Evolutionary conservation across 1,140 invertebrate species (phyloP), one percentile per base, ranked within the genome.

Genomic region (Caerostris darwini): DNA sequence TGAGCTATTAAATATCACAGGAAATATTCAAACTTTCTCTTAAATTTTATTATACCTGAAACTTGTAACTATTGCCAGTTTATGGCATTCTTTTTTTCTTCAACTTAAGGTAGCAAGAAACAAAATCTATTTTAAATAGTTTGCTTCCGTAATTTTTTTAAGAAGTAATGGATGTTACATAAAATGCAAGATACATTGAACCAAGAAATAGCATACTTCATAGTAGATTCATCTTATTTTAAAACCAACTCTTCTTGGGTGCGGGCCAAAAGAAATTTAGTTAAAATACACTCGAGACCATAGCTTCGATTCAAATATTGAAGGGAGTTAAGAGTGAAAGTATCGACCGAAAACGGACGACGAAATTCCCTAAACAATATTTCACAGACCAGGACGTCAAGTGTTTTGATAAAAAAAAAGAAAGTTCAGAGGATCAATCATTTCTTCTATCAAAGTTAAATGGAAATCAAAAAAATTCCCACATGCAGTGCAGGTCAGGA

Each of bases 161-260:
- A 81, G 19, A n/a, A 14, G 53, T 81, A 34, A 81, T 81, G 53
- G 71, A 54, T 54, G 71, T 81, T 57, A 57, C 82, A 85, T 85
- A 58, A 85, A 85, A 85, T 58, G 82, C 82, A 10, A 34, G 82
- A 56, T 85, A 12, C 82, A 58, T 56, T 57, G 82, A 85, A 50
- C 19, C 10, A 54, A 34, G 71, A 81, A 81, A 81, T 34, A 10
- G 7, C 71, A 14, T 85, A 53, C 19, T 85, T 85, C 54, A 85
- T 58, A 85, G 57, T 54, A 85, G 50, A 58, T 85, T 85, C 82
- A 85, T 56, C 82, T 58, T 58, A n/a, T 85, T 85, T 85, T 64
- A 87, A 59, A 88, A 61, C 86, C 86, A 88, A 58, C 71, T 50
- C 12, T 58, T 17, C 54, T 85, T 85, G 82, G 82, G n/a, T 6